Percentiles rank a stretch among this genome's conserved stretches.
phyloP scores from a whole-genome alignment of 2,888 invertebrate genomes.

The Plagodis dolabraria region DNA sequence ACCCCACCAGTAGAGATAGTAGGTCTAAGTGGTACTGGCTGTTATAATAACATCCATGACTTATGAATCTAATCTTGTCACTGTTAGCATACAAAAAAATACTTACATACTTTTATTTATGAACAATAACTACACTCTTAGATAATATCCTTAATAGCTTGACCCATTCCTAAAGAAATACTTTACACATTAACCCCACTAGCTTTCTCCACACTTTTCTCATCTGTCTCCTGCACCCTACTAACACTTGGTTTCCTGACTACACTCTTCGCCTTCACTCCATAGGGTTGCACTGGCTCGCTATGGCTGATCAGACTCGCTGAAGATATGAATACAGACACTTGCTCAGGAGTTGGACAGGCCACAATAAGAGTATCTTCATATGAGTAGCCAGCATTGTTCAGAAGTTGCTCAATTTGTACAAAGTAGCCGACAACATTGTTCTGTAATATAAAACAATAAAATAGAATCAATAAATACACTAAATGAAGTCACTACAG shows the following conservation, averaged over 20 bases:
- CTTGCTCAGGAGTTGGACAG: slow-evolving; percentile 97
- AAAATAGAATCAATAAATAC: background rate
- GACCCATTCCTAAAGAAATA: background rate
- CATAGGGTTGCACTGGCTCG: slow-evolving; percentile 75
- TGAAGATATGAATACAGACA: slow-evolving; percentile 94
- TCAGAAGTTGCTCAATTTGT: slow-evolving; percentile 91
- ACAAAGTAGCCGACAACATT: slow-evolving; percentile 95
- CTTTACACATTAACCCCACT: slow-evolving; percentile 30
- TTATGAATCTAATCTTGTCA: no score
- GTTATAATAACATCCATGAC: no score
- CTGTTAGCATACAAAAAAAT: no score
- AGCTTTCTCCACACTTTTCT: slow-evolving; percentile 46
- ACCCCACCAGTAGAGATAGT: no score
- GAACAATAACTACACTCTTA: no score
- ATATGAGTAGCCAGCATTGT: slow-evolving; percentile 89
- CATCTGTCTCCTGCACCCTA: slow-evolving; percentile 50
- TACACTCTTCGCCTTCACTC: slow-evolving; percentile 67
- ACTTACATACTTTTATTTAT: no score
- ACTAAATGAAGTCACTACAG: background rate
- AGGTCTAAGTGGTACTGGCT: no score
- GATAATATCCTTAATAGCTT: no score
- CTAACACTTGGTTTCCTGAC: slow-evolving; percentile 66
- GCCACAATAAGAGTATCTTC: slow-evolving; percentile 94
- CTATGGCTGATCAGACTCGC: slow-evolving; percentile 87
- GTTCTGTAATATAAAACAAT: slow-evolving; percentile 81